Evolutionary conservation across 2,888 invertebrate species (phyloP), one percentile per base, ranked within the genome.

Genomic region (Sturmia bella): DNA sequence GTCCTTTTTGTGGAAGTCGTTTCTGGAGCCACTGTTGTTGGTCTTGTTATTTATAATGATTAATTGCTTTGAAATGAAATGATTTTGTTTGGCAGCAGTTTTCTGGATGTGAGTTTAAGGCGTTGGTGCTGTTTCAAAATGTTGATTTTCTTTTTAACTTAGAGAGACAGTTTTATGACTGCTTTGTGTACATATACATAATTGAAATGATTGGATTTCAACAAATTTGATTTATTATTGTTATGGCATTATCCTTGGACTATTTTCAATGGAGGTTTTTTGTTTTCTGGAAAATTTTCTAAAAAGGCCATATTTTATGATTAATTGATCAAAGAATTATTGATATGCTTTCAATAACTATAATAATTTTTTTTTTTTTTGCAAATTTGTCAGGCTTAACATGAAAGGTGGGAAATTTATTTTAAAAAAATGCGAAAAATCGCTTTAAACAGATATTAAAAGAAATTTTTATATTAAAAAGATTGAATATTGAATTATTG

Each of bases 41-140:
- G 64, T 43, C 82, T 82, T 74, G 77, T 82, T 82, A 64, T 45
- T 59, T 19, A 59, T 59, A 78, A 74, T 82, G 82, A 82, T 82
- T 82, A 82, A 82, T 82, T 82, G 77, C 48, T 66, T 74, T 64
- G 4, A 63, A 78, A 21, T 66, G 72, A 72, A 21, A 24, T 59
- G 15, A 45, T 63, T 66, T 19, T 15, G 9, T 37, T 61, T 61
- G 39, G 15, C 39, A 76, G 54, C 39, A 80, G 43, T 61, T 76
- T 69, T 63, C 32, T 27, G 56, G 56, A 73, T 73, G 76, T 76
- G 66, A 69, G 48, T 63, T 81, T 69, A 70, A 70, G 82, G 82
- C 82, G 77, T 82, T 82, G 74, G 57, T 82, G 59, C 59, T 78
- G 78, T 78, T 74, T 64, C 57, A 59, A 78, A 52, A 59, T 69